Percentiles rank a stretch among this genome's conserved stretches.
Evolutionary conservation across 1,140 invertebrate genomes (phyloP).

Genomic region (Helicoverpa zea): DNA sequence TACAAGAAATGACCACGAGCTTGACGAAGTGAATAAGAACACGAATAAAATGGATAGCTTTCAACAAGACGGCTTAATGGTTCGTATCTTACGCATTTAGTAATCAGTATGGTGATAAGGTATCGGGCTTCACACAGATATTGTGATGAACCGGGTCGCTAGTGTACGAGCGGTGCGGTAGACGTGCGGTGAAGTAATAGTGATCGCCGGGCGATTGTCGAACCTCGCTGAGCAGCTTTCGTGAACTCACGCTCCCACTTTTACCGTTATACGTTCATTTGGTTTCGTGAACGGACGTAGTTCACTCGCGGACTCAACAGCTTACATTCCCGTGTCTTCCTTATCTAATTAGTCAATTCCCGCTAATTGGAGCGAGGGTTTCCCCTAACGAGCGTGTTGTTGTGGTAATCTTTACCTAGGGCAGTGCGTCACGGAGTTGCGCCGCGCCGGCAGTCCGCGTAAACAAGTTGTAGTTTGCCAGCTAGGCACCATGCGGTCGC

Average conservation of each 20-base stretch:
- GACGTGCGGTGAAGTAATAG: constrained; percentile 77
- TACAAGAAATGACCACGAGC: constrained; percentile 71
- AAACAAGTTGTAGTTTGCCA: constrained; percentile 78
- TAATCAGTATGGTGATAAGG: constrained; percentile 72
- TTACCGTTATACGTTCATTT: constrained; percentile 86
- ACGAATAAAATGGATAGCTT: constrained; percentile 76
- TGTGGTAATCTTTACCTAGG: constrained; percentile 35
- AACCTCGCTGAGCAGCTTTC: constrained; percentile 81
- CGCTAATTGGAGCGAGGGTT: constrained; percentile 54
- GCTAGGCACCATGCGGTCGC: constrained; percentile 84
- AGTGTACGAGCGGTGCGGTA: constrained; percentile 63
- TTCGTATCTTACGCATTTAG: constrained; percentile 69
- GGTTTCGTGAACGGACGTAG: constrained; percentile 74
- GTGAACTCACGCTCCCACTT: constrained; percentile 80
- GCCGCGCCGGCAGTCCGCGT: constrained; percentile 62
- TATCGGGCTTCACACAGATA: constrained; percentile 62
- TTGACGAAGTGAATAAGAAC: constrained; percentile 64
- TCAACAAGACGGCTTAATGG: constrained; percentile 73
- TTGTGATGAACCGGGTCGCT: constrained; percentile 44
- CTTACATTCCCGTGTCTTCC: constrained; percentile 60
- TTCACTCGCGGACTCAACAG: constrained; percentile 60
- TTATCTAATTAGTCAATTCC: constrained; percentile 71
- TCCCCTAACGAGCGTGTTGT: constrained; percentile 57
- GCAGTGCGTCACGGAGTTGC: constrained; percentile 53
- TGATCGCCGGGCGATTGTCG: constrained; percentile 68